Base-by-base conservation (phyloP, 2,797 vertebrate species). In the Malurus splendens region DNA sequence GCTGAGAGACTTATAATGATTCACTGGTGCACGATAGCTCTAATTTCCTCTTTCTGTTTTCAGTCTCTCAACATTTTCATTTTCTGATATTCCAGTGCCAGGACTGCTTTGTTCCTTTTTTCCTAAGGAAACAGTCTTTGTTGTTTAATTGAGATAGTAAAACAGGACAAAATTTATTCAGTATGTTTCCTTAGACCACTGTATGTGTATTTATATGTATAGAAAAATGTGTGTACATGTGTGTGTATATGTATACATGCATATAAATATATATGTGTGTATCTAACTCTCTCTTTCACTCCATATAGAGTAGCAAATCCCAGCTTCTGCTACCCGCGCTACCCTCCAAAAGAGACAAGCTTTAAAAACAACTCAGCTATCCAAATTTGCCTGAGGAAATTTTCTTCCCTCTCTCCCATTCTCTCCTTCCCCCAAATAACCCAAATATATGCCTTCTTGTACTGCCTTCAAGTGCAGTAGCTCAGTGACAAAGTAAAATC, bases 31-130 rank as follows among this genome's bases (percentile, higher is more conserved):
- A 89, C 24, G 76, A 86, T 86, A 95, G 41, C 68, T 93, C 90
- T 91, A 89, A 95, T 90, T 94, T 93, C 61, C 55, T 94, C 50
- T 86, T 84, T 85, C 71, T 90, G 73, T 87, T 90, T 93, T 90
- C 76, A 74, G 54, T 85, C 76, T 93, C 90, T 93, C 82, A 93
- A 77, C 55, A 56, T 82, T 95, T 90, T 76, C 41, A 59, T 90
- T 93, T 92, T 72, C 75, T 82, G 92, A 54, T 86, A 95, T 91
- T 91, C 74, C 61, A 52, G 78, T 90, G 91, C 93, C 90, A 91
- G 77, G 77, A 80, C 23, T 89, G 33, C 82, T 65, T 94, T 93
- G 54, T 86, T 92, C 56, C 47, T 45, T 78, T 84, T 86, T 86
- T 78, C 32, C 67, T 87, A 88, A 93, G 83, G 68, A 94, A 86